Evolutionary conservation across 2,888 invertebrate genomes (phyloP), one percentile per base, ranked within the genome.

Genomic region (Epinotia demarniana): DNA sequence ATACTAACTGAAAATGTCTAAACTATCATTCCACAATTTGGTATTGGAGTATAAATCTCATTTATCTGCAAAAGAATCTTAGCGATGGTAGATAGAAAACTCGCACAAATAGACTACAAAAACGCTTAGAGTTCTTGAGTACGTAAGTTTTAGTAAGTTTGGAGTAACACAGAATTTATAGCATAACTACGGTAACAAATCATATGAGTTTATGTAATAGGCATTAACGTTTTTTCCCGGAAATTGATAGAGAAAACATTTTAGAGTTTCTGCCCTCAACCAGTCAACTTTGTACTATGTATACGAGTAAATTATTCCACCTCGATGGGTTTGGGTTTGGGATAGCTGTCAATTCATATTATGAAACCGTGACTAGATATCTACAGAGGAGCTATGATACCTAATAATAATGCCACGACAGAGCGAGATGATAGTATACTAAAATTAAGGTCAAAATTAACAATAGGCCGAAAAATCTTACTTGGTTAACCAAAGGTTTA

Each of bases 141-240:
- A 58, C 18, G 19, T 58, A 57, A 68, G 39, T 68, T 68, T 11
- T 23, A 57, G 58, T 11, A 55, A 68, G 57, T 58, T n/a, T 58
- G 55, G 19, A 33, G 27, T 57, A 19, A n/a, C 39, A 43, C 19
- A 58, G 8, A 57, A 69, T 69, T 69, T 69, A 69, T 60, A 23
- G 58, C 9, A 46, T 16, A 69, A 69, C 23, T 60, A 46, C 43
- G 8, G 23, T n/a, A 69, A 69, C 69, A 69, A 60, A 69, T 69
- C 68, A 69, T 69, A 60, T 12, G 58, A 69, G 58, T 60, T 69
- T 57, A 60, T 60, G 60, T 58, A 43, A 69, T 60, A 46, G 53
- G 33, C 55, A 13, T 69, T 69, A 60, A 27, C 23, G 53, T 18
- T 33, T n/a, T 66, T 43, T 43, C 18, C 27, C 4, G 27, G 53